Base-by-base conservation (phyloP, 2,888 invertebrate species). In the Ochropleura plecta region DNA sequence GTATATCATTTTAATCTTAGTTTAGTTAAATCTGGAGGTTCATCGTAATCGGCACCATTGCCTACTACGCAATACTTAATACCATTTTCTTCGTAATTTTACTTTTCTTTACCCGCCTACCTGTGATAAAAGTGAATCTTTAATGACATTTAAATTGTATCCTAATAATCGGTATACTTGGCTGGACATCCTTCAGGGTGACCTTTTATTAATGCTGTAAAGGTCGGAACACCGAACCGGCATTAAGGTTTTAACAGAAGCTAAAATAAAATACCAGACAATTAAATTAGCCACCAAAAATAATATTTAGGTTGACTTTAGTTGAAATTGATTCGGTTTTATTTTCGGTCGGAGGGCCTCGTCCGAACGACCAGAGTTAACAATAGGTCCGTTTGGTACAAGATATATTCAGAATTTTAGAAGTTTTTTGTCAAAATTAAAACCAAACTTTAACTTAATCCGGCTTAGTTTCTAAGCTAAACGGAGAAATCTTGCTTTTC, bases 181-280 rank as follows among this genome's bases (percentile, higher is more conserved):
- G 42, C 59, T 65, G 49, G 55, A 53, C 51, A 68, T 63, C 60
- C 62, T 67, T 57, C 65, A 76, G 53, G 69, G 59, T 51, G 64
- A 73, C 79, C 77, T 80, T 84, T 73, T 76, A 73, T 70, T 79
- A 76, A 78, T 80, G 73, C 70, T 55, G 30, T 66, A 83, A 81
- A 87, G 87, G 87, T 87, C 77, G 75, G n/a, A 77, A 84, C 81
- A 84, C 10, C 55, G 68, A 77, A 74, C 68, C 57, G 46, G 20
- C 73, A 84, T 84, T 82, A 73, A 55, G 83, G 76, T 64, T 77
- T 59, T 79, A 84, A 70, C 73, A 53, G 57, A 59, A 66, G 20
- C 82, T 67, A 67, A 86, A 86, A 83, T 84, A 83, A 86, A 83
- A 64, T 64, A 70, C 20, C 46, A 66, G 68, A 64, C 76, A 82